These are phyloP conservation scores for Oenanthe oenanthe DNA, from an alignment of 2,113 vertebrate species.

Conservation along the genomic window DNA sequence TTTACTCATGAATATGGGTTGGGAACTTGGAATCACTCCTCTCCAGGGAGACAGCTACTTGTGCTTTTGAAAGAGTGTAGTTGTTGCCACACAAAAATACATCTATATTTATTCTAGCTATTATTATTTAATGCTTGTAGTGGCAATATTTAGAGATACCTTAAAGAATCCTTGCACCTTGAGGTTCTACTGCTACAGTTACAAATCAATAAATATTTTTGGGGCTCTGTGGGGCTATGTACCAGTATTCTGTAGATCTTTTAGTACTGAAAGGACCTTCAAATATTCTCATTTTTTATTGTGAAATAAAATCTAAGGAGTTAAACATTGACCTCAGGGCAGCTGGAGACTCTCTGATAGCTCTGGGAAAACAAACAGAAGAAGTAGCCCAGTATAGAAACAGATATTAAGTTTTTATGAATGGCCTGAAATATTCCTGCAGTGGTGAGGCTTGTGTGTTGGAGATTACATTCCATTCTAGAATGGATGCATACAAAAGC, in stretches of 20 bases:
- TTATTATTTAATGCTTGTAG: neutral
- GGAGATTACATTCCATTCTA: neutral
- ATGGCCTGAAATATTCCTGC: neutral
- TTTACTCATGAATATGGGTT: neutral
- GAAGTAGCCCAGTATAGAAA: neutral
- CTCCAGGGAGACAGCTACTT: neutral
- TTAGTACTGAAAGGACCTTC: neutral
- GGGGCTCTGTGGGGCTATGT: neutral
- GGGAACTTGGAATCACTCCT: neutral
- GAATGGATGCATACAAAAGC: neutral
- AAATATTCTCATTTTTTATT: neutral
- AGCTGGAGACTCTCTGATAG: neutral
- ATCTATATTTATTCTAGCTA: neutral
- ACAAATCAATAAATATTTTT: neutral
- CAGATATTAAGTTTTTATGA: neutral
- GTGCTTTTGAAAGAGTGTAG: neutral
- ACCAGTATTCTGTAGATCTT: neutral
- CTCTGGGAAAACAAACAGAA: neutral
- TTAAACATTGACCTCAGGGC: neutral
- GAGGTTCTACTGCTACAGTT: neutral
- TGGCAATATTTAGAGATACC: neutral
- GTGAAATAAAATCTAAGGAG: neutral
- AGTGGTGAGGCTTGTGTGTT: neutral
- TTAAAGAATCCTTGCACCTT: neutral
- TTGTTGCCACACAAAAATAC: neutral